Conservation (phyloP, 2,888 invertebrate genomes). For the Podabrus alpinus region DNA sequence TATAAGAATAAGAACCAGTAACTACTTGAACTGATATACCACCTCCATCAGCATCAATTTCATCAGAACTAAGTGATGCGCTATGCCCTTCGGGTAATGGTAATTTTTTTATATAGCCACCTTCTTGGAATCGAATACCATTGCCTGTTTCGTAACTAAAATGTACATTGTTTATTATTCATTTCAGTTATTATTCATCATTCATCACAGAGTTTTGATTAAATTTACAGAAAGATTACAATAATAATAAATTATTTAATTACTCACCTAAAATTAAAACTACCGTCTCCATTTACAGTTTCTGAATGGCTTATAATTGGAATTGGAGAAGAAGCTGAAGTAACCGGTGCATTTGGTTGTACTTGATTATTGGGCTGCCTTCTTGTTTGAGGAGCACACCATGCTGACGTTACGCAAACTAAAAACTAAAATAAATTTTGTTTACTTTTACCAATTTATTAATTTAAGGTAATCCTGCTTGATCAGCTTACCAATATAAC, state of each 20-base stretch:
- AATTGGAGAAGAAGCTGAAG: conserved; percentile 40
- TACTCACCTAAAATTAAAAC: conserved; percentile 56
- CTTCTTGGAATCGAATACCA: conserved; percentile 76
- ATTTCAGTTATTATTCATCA: too few species aligned
- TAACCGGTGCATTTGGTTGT: background rate
- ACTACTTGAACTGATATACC: conserved; percentile 65
- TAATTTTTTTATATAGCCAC: conserved; percentile 69
- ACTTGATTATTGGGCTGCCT: background rate
- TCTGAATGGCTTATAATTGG: conserved; percentile 57
- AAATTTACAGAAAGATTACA: background rate
- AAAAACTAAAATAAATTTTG: background rate
- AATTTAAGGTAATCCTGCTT: background rate
- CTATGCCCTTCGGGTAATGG: conserved; percentile 42
- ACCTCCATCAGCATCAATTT: conserved; percentile 53
- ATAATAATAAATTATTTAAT: background rate
- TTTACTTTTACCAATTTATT: background rate
- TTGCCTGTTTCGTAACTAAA: conserved; percentile 77
- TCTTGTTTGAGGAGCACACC: background rate
- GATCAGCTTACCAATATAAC: background rate
- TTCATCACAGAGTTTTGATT: background rate
- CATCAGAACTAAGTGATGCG: conserved; percentile 61
- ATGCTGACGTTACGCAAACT: background rate
- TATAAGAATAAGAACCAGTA: conserved; percentile 70
- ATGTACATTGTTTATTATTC: background rate
- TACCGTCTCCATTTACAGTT: conserved; percentile 56